These are phyloP conservation scores for Cryptus armator DNA, from an alignment of 2,888 invertebrate genomes.

Conservation along the genomic window DNA sequence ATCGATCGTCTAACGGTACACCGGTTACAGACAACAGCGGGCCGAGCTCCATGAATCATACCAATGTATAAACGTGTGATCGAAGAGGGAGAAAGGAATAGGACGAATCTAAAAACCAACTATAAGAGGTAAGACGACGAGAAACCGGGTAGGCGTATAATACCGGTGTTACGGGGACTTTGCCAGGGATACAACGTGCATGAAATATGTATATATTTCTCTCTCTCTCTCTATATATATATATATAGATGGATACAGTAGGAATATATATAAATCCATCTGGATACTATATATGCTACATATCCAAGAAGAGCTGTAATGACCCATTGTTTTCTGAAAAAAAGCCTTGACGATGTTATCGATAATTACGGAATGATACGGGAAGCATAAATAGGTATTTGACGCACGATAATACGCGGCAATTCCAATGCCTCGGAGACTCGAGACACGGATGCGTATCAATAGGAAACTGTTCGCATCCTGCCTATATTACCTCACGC, in stretches of 20 bases:
- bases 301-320: slow-evolving; percentile 77
- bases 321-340: slow-evolving; percentile 84
- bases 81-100: slow-evolving; percentile 61
- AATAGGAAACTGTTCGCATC: slow-evolving; percentile 81
- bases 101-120: slow-evolving; percentile 47
- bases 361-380: slow-evolving; percentile 85
- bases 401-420: slow-evolving; percentile 67
- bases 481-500: slow-evolving; percentile 76
- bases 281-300: slow-evolving; percentile 24
- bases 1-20: slow-evolving; percentile 59
- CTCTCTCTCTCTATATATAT: slow-evolving; percentile 28
- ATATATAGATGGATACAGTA: slow-evolving; percentile 15
- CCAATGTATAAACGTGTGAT: slow-evolving; percentile 67
- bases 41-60: slow-evolving; percentile 72
- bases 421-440: slow-evolving; percentile 48
- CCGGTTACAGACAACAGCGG: slow-evolving; percentile 62
- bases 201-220: slow-evolving; percentile 56
- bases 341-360: slow-evolving; percentile 85
- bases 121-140: slow-evolving; percentile 70
- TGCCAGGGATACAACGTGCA: slow-evolving; percentile 56
- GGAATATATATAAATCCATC: slow-evolving; percentile 4
- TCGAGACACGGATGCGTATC: slow-evolving; percentile 75
- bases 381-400: slow-evolving; percentile 84
- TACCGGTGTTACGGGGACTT: slow-evolving; percentile 40
- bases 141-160: slow-evolving; percentile 62